These are phyloP conservation scores for Sorex maritimensis DNA, from an alignment of 2,797 vertebrate genomes.

Conservation along the genomic window DNA sequence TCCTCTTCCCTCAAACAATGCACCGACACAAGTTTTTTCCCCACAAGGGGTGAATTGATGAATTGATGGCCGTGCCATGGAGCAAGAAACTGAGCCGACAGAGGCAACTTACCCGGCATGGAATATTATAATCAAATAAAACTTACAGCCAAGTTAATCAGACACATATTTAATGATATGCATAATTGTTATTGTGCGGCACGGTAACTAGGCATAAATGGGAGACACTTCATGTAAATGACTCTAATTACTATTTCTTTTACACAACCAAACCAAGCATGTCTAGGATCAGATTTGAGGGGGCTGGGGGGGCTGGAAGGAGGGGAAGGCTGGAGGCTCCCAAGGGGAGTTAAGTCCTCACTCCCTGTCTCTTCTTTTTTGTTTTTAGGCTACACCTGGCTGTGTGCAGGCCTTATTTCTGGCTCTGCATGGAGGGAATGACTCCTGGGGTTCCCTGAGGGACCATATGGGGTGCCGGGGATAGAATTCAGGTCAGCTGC, in stretches of 20 bases:
- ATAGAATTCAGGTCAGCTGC: too few species aligned
- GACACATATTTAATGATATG: constrained; percentile 83
- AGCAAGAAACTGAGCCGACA: constrained; percentile 76
- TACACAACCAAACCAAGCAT: constrained; percentile 79
- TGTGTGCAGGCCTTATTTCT: too few species aligned
- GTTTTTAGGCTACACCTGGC: too few species aligned
- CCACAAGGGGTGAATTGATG: constrained; percentile 61
- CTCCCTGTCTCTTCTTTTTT: too few species aligned
- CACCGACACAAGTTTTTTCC: constrained; percentile 64
- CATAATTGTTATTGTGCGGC: constrained; percentile 83
- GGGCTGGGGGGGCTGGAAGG: constrained; percentile 40
- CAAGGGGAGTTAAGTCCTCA: constrained; percentile 6
- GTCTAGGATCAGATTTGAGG: constrained; percentile 67
- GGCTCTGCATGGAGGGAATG: too few species aligned
- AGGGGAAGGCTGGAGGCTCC: constrained; percentile 41
- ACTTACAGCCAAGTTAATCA: constrained; percentile 82
- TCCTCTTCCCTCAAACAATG: constrained; percentile 49
- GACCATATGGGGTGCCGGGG: too few species aligned
- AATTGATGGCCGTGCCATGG: constrained; percentile 44
- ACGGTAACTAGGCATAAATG: constrained; percentile 81
- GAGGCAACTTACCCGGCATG: constrained; percentile 71
- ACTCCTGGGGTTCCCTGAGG: too few species aligned
- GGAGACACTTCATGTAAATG: constrained; percentile 80
- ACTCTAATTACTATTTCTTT: constrained; percentile 82
- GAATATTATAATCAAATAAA: constrained; percentile 81